Evolutionary conservation across 1,140 invertebrate genomes (phyloP).

Genomic region (Danaus melanippus): DNA sequence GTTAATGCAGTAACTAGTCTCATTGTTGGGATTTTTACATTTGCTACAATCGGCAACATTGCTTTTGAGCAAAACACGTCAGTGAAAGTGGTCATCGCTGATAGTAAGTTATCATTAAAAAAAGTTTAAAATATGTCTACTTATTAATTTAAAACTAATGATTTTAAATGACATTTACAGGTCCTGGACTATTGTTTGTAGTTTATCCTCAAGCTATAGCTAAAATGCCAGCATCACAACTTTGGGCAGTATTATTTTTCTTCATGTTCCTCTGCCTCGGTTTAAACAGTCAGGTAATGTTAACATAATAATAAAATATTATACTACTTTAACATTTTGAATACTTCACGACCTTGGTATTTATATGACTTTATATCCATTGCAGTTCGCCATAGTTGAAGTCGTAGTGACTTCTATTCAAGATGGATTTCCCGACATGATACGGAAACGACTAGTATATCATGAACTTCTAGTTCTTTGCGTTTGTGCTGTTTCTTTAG

Average conservation of each 20-base stretch:
- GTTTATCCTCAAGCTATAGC: slow-evolving; percentile 92
- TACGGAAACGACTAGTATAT: slow-evolving; percentile 84
- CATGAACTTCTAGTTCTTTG: slow-evolving; percentile 90
- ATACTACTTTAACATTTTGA: slow-evolving; percentile 5
- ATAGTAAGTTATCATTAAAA: slow-evolving; percentile 75
- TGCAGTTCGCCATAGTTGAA: slow-evolving; percentile 91
- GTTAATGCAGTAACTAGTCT: slow-evolving; percentile 89
- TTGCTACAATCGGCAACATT: slow-evolving; percentile 90
- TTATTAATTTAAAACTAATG: no score
- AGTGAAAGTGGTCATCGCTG: slow-evolving; percentile 86
- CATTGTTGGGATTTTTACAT: slow-evolving; percentile 89
- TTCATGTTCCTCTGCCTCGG: slow-evolving; percentile 92
- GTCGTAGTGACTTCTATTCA: slow-evolving; percentile 93
- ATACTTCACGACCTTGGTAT: neutral
- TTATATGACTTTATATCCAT: slow-evolving; percentile 24
- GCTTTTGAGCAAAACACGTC: slow-evolving; percentile 84
- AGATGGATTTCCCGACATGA: slow-evolving; percentile 90
- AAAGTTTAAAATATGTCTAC: neutral
- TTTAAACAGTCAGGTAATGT: slow-evolving; percentile 88
- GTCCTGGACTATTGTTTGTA: slow-evolving; percentile 90
- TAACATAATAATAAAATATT: slow-evolving; percentile 10
- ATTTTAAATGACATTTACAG: slow-evolving; percentile 56
- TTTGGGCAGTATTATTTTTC: slow-evolving; percentile 92
- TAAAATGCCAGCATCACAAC: slow-evolving; percentile 88
- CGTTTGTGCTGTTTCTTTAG: slow-evolving; percentile 86